Evolutionary conservation across 2,888 invertebrate genomes (phyloP).

Genomic region (Campoplex nolae): DNA sequence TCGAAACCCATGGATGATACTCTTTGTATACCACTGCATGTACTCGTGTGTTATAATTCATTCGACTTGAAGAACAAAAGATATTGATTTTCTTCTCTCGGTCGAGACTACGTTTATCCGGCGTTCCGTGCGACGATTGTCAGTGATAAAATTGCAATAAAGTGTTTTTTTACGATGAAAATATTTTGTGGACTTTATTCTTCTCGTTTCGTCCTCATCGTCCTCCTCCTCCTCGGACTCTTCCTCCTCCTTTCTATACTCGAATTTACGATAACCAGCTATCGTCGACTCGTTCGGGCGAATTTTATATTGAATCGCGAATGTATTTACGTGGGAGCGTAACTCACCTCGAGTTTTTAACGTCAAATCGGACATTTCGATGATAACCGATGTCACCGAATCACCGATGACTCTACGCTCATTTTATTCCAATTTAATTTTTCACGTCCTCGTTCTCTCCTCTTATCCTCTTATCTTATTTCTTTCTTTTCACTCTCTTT

Average conservation of each 20-base stretch:
- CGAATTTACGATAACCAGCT: conserved; percentile 35
- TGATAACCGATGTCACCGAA: conserved; percentile 63
- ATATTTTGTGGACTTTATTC: neutral
- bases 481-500: neutral
- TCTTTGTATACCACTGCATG: neutral
- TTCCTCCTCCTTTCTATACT: conserved; percentile 62
- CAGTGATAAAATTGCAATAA: neutral
- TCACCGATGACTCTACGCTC: conserved; percentile 42
- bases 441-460: neutral
- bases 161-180: neutral
- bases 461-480: neutral
- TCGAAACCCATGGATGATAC: conserved; percentile 31
- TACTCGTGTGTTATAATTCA: conserved; percentile 1
- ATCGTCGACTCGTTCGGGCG: conserved; percentile 20
- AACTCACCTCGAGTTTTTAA: conserved; percentile 45
- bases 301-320: neutral
- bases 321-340: conserved; percentile 14
- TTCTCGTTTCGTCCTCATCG: conserved; percentile 25
- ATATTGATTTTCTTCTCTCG: neutral
- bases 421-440: conserved; percentile 50
- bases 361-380: conserved; percentile 64
- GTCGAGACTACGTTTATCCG: neutral
- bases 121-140: conserved; percentile 5
- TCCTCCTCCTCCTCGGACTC: conserved; percentile 52
- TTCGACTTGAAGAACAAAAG: neutral